Conservation (phyloP, 2,797 vertebrate species). For the Parotocinclus haroldoi region DNA sequence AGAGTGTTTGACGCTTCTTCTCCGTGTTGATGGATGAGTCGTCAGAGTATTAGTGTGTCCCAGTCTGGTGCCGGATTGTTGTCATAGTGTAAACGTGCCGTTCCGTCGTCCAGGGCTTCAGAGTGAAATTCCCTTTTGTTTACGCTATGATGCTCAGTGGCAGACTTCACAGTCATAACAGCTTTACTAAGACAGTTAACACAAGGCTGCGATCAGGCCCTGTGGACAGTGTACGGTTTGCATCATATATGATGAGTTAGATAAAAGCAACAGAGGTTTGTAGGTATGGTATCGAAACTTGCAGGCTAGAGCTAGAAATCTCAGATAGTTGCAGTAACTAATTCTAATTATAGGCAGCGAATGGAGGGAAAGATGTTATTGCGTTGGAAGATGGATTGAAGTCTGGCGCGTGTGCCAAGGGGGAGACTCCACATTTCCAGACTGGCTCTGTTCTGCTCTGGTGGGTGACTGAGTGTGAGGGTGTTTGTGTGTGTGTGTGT, state of each 20-base stretch:
- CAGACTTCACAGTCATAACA: conserved; percentile 41
- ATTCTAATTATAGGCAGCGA: conserved; percentile 21
- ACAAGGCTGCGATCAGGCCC: conserved; percentile 17
- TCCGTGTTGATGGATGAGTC: conserved; percentile 50
- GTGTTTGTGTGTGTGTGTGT: conserved; percentile 23
- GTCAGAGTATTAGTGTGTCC: conserved; percentile 44
- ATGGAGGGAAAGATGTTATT: conserved; percentile 52
- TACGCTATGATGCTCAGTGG: conserved; percentile 38
- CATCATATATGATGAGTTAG: conserved; percentile 15
- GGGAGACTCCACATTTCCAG: conserved; percentile 77
- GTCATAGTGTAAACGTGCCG: conserved; percentile 44
- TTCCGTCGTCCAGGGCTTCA: conserved; percentile 42
- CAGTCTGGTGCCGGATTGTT: conserved; percentile 49
- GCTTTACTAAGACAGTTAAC: conserved; percentile 41
- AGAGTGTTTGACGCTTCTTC: conserved; percentile 48
- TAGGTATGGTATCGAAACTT: conserved; percentile 17
- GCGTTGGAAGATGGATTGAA: conserved; percentile 79
- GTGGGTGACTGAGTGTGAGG: conserved; percentile 38
- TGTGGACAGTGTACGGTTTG: not conserved
- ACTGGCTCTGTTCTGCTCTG: conserved; percentile 62
- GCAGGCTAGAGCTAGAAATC: conserved; percentile 25
- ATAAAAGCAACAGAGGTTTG: conserved; percentile 19
- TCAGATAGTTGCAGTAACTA: conserved; percentile 10
- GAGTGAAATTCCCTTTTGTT: conserved; percentile 50
- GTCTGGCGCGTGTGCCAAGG: conserved; percentile 79